Evolutionary conservation across 1,140 invertebrate genomes (phyloP).

Genomic region (Orchesella cincta): DNA sequence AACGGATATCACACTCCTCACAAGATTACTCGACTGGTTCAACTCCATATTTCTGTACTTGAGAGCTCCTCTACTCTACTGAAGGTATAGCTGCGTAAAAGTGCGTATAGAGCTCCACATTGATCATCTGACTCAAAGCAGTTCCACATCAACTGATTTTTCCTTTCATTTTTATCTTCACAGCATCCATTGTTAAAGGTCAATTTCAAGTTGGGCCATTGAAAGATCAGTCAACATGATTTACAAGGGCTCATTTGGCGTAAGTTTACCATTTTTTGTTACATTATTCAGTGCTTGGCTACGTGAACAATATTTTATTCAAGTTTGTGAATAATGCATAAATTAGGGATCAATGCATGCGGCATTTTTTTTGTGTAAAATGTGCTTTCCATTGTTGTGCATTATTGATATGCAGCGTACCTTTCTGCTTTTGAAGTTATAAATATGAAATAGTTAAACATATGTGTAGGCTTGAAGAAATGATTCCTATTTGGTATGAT

Average conservation of each 20-base stretch:
- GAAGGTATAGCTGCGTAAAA: no score
- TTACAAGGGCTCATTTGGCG: constrained; percentile 23
- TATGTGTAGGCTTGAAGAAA: no score
- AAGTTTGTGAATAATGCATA: background rate
- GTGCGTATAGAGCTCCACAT: no score
- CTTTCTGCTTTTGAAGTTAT: no score
- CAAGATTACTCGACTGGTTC: background rate
- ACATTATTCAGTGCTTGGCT: no score
- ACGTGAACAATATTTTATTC: background rate
- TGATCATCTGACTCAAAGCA: background rate
- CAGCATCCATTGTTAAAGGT: background rate
- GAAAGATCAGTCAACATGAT: background rate
- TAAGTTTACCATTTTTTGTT: background rate
- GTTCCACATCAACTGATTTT: constrained; percentile 5
- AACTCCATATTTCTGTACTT: background rate
- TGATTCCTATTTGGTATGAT: no score
- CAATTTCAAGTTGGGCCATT: background rate
- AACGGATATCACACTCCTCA: background rate
- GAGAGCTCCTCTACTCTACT: background rate
- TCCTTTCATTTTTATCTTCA: constrained; percentile 14
- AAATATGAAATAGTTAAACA: no score
- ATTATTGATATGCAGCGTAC: background rate
- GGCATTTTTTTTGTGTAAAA: background rate
- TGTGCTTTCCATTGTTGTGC: no score
- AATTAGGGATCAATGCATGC: no score